Evolutionary conservation across 2,113 vertebrate genomes (phyloP).

Genomic region (Tragulus kanchil): DNA sequence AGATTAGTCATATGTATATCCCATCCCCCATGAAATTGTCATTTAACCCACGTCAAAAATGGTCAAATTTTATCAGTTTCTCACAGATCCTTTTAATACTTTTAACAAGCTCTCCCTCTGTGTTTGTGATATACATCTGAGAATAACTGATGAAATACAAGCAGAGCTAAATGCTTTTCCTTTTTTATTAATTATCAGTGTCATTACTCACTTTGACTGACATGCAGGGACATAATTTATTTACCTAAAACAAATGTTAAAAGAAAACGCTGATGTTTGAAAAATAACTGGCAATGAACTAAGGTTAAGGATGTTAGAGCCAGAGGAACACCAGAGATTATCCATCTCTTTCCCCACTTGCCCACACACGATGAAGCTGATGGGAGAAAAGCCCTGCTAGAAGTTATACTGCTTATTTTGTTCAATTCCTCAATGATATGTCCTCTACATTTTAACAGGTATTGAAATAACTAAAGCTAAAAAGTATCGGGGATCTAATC

Average conservation of each 20-base stretch:
- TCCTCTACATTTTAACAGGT: neutral
- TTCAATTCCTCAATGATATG: neutral
- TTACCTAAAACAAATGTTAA: constrained; percentile 33
- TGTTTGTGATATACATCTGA: neutral
- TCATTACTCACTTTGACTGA: constrained; percentile 6
- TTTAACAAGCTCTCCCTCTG: neutral
- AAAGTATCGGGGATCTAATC: neutral
- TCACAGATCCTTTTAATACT: constrained; percentile 14
- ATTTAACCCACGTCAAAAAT: constrained; percentile 31
- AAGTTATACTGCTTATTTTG: neutral
- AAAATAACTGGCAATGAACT: neutral
- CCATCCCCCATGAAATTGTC: neutral
- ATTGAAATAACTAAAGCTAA: neutral
- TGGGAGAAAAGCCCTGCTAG: neutral
- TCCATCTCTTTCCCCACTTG: neutral
- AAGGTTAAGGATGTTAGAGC: neutral
- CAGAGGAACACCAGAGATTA: neutral
- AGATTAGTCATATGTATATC: too few species aligned
- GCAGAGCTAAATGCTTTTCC: neutral
- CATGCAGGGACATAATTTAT: neutral
- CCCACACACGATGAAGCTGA: neutral
- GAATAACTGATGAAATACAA: neutral
- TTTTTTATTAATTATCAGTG: neutral
- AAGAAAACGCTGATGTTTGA: neutral
- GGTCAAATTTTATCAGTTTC: neutral